phyloP scores from a whole-genome alignment of 2,888 invertebrate genomes.

The Acanthococcus lagerstroemiae region DNA sequence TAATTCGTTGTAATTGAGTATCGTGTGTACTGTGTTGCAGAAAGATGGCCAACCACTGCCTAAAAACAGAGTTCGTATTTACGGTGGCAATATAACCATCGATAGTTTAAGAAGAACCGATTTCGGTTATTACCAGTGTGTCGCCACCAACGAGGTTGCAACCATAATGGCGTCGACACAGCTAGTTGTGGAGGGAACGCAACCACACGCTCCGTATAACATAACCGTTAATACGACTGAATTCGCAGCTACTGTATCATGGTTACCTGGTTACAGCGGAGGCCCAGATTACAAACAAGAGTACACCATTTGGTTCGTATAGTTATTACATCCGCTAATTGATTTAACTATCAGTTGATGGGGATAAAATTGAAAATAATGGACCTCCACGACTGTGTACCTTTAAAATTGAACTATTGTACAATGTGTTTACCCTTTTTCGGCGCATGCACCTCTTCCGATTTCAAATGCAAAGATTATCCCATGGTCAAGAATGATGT shows the following conservation, averaged over 20 bases:
- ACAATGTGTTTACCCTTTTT: too few species aligned
- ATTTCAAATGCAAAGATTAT: too few species aligned
- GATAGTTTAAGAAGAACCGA: conserved; percentile 76
- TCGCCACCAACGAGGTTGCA: conserved; percentile 89
- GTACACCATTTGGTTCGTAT: conserved; percentile 74
- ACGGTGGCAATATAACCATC: conserved; percentile 84
- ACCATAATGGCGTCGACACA: conserved; percentile 86
- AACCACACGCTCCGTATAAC: conserved; percentile 95
- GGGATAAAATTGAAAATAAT: too few species aligned
- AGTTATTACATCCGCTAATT: too few species aligned
- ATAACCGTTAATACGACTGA: conserved; percentile 80
- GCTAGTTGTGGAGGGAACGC: conserved; percentile 84
- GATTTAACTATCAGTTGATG: too few species aligned
- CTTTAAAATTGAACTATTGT: too few species aligned
- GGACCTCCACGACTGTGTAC: too few species aligned
- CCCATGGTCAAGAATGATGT: too few species aligned
- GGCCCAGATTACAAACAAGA: conserved; percentile 91
- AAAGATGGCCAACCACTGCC: conserved; percentile 73
- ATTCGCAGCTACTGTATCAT: conserved; percentile 79
- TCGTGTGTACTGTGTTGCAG: conserved; percentile 39
- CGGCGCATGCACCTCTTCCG: too few species aligned
- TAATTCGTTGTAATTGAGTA: neutral
- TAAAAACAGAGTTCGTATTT: conserved; percentile 63
- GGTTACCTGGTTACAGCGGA: conserved; percentile 92
- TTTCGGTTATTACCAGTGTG: conserved; percentile 92